Evolutionary conservation across 2,888 invertebrate genomes (phyloP).

Genomic region (Drosophila cognata): DNA sequence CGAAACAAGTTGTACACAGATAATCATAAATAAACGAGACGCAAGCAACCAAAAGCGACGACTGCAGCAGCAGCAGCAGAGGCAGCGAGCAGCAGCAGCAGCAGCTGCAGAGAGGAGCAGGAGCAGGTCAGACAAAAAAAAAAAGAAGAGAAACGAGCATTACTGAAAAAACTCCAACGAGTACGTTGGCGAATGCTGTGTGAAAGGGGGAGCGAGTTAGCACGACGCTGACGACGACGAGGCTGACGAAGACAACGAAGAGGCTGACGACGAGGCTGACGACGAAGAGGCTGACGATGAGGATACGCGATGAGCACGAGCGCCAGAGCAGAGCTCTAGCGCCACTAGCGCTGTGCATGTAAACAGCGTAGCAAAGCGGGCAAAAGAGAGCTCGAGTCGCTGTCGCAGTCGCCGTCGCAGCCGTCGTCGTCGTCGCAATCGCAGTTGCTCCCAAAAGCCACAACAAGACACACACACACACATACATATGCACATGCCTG

Average conservation of each 20-base stretch:
- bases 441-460: slow-evolving; percentile 8
- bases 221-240: slow-evolving; percentile 33
- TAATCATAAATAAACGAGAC: slow-evolving; percentile 82
- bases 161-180: slow-evolving; percentile 5
- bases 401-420: slow-evolving; percentile 41
- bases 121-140: slow-evolving; percentile 15
- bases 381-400: slow-evolving; percentile 37
- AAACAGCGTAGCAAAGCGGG: slow-evolving; percentile 41
- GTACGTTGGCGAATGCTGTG: slow-evolving; percentile 2
- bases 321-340: slow-evolving; percentile 51
- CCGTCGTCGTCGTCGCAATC: neutral
- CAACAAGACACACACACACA: slow-evolving; percentile 7
- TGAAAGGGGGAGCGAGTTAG: slow-evolving; percentile 60
- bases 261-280: slow-evolving; percentile 38
- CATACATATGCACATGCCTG: slow-evolving; percentile 43
- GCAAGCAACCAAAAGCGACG: slow-evolving; percentile 46
- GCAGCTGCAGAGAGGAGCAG: neutral
- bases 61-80: slow-evolving; percentile 10
- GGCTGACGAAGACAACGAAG: slow-evolving; percentile 11
- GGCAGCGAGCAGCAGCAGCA: neutral
- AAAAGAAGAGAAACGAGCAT: slow-evolving; percentile 21
- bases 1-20: slow-evolving; percentile 82
- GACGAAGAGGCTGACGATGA: slow-evolving; percentile 29
- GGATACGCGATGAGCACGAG: slow-evolving; percentile 5
- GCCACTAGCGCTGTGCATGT: slow-evolving; percentile 43